Evolutionary conservation across 2,888 invertebrate species (phyloP), one percentile per base, ranked within the genome.

Genomic region (Parelbella ahira): DNA sequence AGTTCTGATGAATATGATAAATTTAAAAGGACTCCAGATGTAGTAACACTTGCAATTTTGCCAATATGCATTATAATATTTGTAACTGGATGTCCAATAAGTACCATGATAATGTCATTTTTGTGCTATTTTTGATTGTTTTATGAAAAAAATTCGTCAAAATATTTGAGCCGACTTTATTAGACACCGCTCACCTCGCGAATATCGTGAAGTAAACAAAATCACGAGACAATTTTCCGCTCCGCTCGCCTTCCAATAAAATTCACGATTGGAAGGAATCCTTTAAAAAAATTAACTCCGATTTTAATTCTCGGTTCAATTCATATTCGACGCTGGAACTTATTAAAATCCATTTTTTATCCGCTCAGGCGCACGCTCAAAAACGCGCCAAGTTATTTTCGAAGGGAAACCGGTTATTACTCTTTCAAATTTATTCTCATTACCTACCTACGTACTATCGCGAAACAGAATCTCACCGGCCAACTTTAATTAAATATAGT

Each of bases 401-500:
- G 41, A 42, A 34, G 34, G 41, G 20, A 33, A 38, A 15, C 28
- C 11, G 34, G 41, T 41, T 39, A 47, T 51, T 45, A 54, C 42
- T 50, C 46, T 53, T 48, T 51, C 41, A 48, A 57, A 54, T 53
- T 57, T 53, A 57, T 55, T 51, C 57, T 53, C 49, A 56, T 56
- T 52, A 51, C 46, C 53, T 50, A 56, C 53, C 53, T 55, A n/a
- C n/a, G n/a, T n/a, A 60, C 56, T 54, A 55, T 56, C 62, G 51
- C 53, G 54, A 45, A 53, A 54, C 57, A 52, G 59, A 56, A 63
- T 62, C 63, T 61, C 47, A 51, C 49, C 56, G 56, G 62, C 51
- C 53, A 65, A 69, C 60, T 70, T 68, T 76, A 75, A 79, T 79
- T 64, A 69, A 81, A 82, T 78, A 75, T 67, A 70, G 68, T 66